Base-by-base conservation (phyloP, 2,888 invertebrate species). In the Caenorhabditis imperialis region DNA sequence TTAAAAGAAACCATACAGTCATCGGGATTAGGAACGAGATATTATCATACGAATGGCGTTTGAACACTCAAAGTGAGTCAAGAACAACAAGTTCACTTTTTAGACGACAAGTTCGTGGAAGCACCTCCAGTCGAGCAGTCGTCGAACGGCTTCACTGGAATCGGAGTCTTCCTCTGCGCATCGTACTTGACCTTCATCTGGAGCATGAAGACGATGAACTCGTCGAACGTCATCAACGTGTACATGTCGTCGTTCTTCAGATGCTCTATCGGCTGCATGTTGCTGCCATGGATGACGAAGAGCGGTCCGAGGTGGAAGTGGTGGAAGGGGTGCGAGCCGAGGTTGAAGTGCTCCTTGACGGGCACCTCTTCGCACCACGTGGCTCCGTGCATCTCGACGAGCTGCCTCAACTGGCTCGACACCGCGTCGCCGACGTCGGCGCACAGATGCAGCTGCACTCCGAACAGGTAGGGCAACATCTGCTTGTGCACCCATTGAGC, bases 361-460 rank as follows among this genome's bases (percentile, higher is more conserved):
- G 40, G 30, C 40, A 61, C 33, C 33, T 50, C 42, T 7, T 50
- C 50, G 3, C 16, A 4, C 58, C 45, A 58, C 0, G 22, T 18
- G 20, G 58, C 58, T 16, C 58, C 58, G 38, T 58, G 60, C 50
- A 50, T 61, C 33, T 50, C 60, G 22, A 61, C 60, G 25, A 61
- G 16, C 38, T 2, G 16, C 37, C n/a, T 58, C 48, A 48, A 27
- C 8, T 48, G 47, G 8, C 18, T 48, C 38, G 1, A 20, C 20
- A 45, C 58, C 30, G 30, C 6, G n/a, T 14, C 38, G 14, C 38
- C 33, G 1, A 6, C 42, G 0, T 14, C 20, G 16, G 33, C 23
- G 6, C 40, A n/a, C 40, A 61, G 22, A 20, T 61, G 42, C 16
- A 61, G 5, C 16, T 50, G 50, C 12, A 61, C 60, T 33, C 60